A percentile compares a stretch with the other conserved stretches of the same genome.
Evolutionary conservation across 2,113 vertebrate genomes (phyloP).

Genomic region (Falcunculus frontatus): DNA sequence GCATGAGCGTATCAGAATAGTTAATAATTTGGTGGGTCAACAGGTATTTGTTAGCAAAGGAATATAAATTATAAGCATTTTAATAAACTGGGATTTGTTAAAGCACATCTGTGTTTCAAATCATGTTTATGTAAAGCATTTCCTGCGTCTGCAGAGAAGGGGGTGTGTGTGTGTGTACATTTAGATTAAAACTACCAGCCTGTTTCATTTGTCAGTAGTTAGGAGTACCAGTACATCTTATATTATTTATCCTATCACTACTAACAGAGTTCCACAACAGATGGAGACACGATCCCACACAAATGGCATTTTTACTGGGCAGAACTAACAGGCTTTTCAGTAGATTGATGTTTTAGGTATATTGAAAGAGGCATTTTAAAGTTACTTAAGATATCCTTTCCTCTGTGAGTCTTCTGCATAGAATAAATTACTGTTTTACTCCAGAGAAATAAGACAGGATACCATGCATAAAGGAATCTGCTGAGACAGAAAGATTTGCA

Average conservation of each 20-base stretch:
- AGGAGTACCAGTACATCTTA: background rate
- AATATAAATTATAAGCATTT: background rate
- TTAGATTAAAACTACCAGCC: background rate
- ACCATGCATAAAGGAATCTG: background rate
- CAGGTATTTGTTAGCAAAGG: background rate
- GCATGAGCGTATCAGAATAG: background rate
- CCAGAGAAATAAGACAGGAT: background rate
- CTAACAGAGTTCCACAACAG: background rate
- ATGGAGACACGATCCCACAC: background rate
- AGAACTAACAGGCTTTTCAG: background rate
- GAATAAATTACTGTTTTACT: background rate
- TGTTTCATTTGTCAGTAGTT: background rate
- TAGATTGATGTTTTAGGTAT: background rate
- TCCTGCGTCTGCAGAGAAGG: background rate
- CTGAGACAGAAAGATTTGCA: background rate
- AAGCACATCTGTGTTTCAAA: background rate
- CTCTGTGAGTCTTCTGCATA: background rate
- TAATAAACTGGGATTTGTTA: background rate
- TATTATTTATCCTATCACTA: constrained; percentile 7
- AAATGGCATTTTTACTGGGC: background rate
- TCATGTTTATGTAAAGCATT: background rate
- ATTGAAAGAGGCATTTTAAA: background rate
- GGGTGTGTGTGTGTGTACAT: background rate
- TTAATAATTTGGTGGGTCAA: background rate
- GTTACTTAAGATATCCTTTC: background rate